Evolutionary conservation across 2,888 invertebrate species (phyloP).

Genomic region (Ophioninae sp.): DNA sequence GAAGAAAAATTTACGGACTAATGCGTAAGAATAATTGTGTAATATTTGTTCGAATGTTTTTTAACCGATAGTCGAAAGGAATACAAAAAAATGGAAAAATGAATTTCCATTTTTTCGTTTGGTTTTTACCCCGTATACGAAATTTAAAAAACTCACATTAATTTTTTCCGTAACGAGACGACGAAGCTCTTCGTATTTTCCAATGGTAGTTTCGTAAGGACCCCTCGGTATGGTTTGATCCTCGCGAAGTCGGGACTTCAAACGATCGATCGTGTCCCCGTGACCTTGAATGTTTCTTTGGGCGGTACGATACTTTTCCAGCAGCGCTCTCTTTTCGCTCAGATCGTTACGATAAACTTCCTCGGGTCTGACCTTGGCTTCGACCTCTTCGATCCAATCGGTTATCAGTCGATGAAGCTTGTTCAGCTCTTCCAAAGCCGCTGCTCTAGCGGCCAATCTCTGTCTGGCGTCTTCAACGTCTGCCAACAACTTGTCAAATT

Average conservation of each 20-base stretch:
- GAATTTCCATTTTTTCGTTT: too few relatives aligned
- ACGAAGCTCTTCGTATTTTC: conserved; percentile 87
- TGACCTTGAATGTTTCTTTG: conserved; percentile 92
- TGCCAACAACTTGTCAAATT: conserved; percentile 92
- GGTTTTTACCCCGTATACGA: neutral
- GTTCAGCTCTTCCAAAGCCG: conserved; percentile 93
- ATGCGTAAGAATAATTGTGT: too few relatives aligned
- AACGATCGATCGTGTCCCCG: conserved; percentile 88
- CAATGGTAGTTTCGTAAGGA: conserved; percentile 87
- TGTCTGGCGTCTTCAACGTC: conserved; percentile 91
- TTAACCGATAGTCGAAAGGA: too few relatives aligned
- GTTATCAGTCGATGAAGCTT: conserved; percentile 90
- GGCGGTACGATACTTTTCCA: conserved; percentile 93
- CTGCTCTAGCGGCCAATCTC: conserved; percentile 88
- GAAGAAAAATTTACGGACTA: too few relatives aligned
- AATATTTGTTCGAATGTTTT: too few relatives aligned
- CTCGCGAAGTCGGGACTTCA: conserved; percentile 88
- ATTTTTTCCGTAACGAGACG: conserved; percentile 86
- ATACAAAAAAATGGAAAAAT: too few relatives aligned
- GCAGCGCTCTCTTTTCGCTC: conserved; percentile 93
- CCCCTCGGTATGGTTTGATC: conserved; percentile 86
- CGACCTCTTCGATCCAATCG: conserved; percentile 95
- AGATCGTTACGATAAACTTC: conserved; percentile 90
- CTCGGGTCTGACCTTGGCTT: conserved; percentile 90
- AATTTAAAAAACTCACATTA: conserved; percentile 81